Evolutionary conservation across 2,113 vertebrate species (phyloP).

Genomic region (Paratilapia polleni): DNA sequence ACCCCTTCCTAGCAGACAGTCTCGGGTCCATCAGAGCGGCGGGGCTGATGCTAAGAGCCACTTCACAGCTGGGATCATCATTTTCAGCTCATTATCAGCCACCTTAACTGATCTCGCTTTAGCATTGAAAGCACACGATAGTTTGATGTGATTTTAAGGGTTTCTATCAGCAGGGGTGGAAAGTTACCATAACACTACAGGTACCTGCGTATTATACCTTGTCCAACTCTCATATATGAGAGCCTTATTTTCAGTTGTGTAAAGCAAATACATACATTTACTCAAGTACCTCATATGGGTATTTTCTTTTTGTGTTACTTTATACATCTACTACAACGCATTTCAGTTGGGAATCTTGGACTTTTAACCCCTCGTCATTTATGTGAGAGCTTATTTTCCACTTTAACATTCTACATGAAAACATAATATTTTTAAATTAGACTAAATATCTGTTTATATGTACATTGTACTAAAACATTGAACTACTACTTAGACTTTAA

Average conservation of each 20-base stretch:
- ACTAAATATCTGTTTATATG: too few relatives aligned
- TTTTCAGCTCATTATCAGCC: conserved; percentile 34
- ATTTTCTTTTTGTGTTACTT: not conserved
- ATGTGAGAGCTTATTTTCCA: not conserved
- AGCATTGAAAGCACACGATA: not conserved
- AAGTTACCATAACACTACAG: not conserved
- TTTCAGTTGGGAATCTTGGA: not conserved
- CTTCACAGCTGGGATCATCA: conserved; percentile 17
- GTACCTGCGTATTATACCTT: not conserved
- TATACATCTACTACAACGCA: not conserved
- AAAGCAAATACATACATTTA: not conserved
- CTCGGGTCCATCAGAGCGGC: not conserved
- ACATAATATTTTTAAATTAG: not conserved
- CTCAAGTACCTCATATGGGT: too few relatives aligned
- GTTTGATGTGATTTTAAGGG: not conserved
- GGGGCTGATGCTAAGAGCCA: conserved; percentile 1
- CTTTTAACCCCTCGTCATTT: not conserved
- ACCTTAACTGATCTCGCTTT: not conserved
- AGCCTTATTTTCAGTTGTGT: too few relatives aligned
- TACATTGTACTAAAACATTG: too few relatives aligned
- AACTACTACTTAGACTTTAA: too few relatives aligned
- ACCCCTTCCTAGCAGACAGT: not conserved
- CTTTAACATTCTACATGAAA: not conserved
- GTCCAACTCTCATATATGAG: not conserved
- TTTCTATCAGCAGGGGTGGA: not conserved